Conservation (phyloP, 2,888 invertebrate genomes). For the Andrena bucephala region DNA sequence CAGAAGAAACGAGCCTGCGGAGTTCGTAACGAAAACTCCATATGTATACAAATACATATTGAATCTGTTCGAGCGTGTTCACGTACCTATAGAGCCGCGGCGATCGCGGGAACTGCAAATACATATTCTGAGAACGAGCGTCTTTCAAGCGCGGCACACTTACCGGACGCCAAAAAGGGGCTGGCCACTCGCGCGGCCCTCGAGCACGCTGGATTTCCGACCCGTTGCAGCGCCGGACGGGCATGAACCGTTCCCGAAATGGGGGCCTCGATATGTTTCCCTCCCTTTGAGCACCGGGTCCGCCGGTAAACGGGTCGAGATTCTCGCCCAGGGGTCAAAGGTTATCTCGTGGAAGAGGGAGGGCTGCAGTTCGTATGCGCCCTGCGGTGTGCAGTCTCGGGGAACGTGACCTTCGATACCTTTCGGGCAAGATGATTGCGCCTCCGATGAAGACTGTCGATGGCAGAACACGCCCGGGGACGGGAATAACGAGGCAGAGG, state of each 20-base stretch:
- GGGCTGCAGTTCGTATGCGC: slow-evolving; percentile 35
- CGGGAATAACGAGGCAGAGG: slow-evolving; percentile 26
- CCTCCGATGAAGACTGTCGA: slow-evolving; percentile 21
- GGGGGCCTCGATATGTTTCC: slow-evolving; percentile 27
- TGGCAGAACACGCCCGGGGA: background rate
- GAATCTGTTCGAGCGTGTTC: too few species aligned
- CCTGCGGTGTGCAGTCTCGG: slow-evolving; percentile 20
- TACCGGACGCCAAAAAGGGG: background rate
- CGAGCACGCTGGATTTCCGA: slow-evolving; percentile 8
- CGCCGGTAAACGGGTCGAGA: background rate
- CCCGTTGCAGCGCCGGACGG: background rate
- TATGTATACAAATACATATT: too few species aligned
- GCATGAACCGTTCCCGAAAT: slow-evolving; percentile 6
- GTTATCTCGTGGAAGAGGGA: slow-evolving; percentile 7
- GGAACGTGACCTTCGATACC: slow-evolving; percentile 52
- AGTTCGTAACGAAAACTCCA: too few species aligned
- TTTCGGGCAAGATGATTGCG: slow-evolving; percentile 48
- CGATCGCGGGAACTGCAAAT: background rate
- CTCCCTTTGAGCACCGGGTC: slow-evolving; percentile 4
- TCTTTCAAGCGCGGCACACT: background rate
- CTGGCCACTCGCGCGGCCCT: background rate
- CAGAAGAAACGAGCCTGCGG: too few species aligned
- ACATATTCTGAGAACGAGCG: background rate
- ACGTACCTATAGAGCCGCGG: too few species aligned
- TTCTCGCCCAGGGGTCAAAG: slow-evolving; percentile 29